phyloP scores from a whole-genome alignment of 2,113 vertebrate genomes.

The Brachypteracias leptosomus region DNA sequence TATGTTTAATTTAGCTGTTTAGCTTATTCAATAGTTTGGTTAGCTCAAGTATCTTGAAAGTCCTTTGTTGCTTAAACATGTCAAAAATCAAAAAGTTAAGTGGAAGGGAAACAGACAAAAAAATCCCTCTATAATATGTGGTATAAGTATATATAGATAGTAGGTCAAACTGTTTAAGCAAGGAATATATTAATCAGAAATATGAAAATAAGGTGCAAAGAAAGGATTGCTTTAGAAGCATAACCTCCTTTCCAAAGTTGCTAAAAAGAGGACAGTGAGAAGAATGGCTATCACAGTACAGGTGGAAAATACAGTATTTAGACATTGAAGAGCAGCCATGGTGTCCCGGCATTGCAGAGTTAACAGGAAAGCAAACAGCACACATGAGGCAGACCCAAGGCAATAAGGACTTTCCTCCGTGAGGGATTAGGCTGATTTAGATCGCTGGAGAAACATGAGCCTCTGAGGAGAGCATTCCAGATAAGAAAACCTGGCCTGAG shows the following conservation, averaged over 20 bases:
- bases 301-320: background rate
- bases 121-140: accelerated
- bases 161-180: background rate
- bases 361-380: background rate
- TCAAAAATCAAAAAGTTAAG: background rate
- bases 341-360: background rate
- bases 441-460: background rate
- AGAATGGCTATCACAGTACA: background rate
- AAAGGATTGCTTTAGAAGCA: background rate
- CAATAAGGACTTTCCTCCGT: background rate
- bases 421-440: background rate
- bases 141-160: background rate
- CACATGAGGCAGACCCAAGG: background rate
- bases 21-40: background rate
- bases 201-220: background rate
- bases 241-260: background rate
- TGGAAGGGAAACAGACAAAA: background rate
- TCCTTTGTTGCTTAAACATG: background rate
- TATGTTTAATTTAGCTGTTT: background rate
- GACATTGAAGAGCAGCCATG: background rate
- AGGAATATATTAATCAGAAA: background rate
- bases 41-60: background rate
- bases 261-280: background rate
- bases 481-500: background rate
- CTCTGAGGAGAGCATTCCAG: background rate